Base-by-base conservation (phyloP, 2,113 vertebrate species). In the Murina feae region DNA sequence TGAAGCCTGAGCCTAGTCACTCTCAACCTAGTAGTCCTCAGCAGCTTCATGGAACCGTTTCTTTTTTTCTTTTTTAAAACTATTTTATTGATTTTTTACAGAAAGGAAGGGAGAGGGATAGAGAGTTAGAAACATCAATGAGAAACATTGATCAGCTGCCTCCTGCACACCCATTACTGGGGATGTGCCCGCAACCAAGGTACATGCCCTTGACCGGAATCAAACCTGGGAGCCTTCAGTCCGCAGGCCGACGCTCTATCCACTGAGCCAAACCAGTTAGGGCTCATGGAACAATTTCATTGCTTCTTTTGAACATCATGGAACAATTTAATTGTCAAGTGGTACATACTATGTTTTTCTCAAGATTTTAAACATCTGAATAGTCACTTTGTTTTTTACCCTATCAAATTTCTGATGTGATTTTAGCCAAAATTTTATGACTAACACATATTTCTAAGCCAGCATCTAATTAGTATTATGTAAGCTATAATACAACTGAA, bases 381-480 rank as follows among this genome's bases (percentile, higher is more conserved):
- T 79, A 75, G 58, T 86, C 51, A 90, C 9, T 79, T 94, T 86
- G 65, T 84, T 86, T 78, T 93, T 93, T 88, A 85, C 18, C 28
- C 47, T 95, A 91, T 96, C 83, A 86, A n/a, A 63, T 80, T 86
- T 60, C 69, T 90, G 23, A 69, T 75, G 42, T 44, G 68, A 90
- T 75, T 88, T 35, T 81, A 86, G 86, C 30, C 42, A 94, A 86
- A 92, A 84, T 71, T 86, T 90, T 89, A 86, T 92, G 88, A 96
- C 39, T 86, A 95, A 86, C 42, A 74, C 87, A 86, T 68, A 96
- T 37, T 92, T 88, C 90, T 42, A 28, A 95, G 51, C 79, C 83
- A 94, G 44, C 14, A 37, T 79, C 75, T 94, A 86, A 86, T 90
- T 68, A 89, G 65, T 91, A 95, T 96, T 86, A 76, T 87, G 30